Base-by-base conservation (phyloP, 2,113 vertebrate species). In the Neopipo cinnamomea region DNA sequence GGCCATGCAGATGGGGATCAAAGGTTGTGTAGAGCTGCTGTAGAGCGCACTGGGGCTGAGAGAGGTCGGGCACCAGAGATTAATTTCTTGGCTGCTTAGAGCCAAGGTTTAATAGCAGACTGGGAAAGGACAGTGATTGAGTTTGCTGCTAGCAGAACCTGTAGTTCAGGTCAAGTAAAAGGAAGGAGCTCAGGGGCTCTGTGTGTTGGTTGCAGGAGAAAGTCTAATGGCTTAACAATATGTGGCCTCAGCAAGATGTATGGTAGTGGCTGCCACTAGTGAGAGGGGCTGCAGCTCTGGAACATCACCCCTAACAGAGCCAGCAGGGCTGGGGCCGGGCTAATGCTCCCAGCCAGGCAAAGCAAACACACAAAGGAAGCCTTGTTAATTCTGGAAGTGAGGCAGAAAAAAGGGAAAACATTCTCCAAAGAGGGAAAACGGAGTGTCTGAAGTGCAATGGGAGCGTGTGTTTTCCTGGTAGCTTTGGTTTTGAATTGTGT, bases 71-170 rank as follows among this genome's bases (percentile, higher is more conserved):
- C 71, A 94, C 49, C 17, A 50, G 91, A 93, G 96, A 96, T 97
- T 94, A 95, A 97, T 98, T 98, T 96, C 96, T 95, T 95, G 94
- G 96, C 96, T 96, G 97, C 77, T 94, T 97, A 97, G 94, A 97
- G 93, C 93, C 95, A 97, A 97, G 97, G 94, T 97, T 96, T 97
- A 98, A 97, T 93, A 97, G 94, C 91, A 96, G 94, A 63, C 97
- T 97, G 90, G 96, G 95, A 63, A 63, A 96, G 67, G 95, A 98
- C 97, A 97, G 81, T 97, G 97, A 98, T 96, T 96, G 96, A 98
- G 95, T 95, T 98, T 74, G 88, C 73, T 92, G 95, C 93, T 72
- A 44, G 15, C 49, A 73, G 92, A 97, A 89, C 91, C 81, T 16
- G 42, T 22, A 78, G 94, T 79, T 95, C 72, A 96, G 97, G 97